phyloP scores from a whole-genome alignment of 1,140 invertebrate species.

The Hormaphis cornu region DNA sequence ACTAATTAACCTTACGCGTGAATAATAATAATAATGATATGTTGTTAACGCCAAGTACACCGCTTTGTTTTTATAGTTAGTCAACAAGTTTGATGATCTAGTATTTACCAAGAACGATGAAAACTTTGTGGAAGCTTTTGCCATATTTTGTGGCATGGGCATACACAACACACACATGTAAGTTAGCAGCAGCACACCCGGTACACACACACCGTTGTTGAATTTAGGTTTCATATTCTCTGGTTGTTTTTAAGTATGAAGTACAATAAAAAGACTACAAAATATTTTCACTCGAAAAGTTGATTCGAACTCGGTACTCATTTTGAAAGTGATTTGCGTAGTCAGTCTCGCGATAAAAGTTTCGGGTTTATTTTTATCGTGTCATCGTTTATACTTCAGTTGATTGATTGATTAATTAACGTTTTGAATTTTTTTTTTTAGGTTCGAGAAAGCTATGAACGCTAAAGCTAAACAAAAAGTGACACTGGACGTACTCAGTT shows the following conservation, averaged over 20 bases:
- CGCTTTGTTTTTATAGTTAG: slow-evolving; percentile 55
- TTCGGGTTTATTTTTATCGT: background rate
- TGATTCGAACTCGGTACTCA: too few relatives aligned
- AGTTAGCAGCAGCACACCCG: slow-evolving; percentile 36
- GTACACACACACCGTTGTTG: background rate
- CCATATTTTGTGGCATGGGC: slow-evolving; percentile 95
- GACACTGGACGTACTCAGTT: slow-evolving; percentile 88
- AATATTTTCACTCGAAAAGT: too few relatives aligned
- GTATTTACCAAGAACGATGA: slow-evolving; percentile 85
- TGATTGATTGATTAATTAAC: background rate
- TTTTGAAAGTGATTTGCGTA: background rate
- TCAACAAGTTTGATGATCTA: slow-evolving; percentile 85
- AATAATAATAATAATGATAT: background rate
- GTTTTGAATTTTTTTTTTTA: slow-evolving; percentile 37
- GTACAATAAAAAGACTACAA: too few relatives aligned
- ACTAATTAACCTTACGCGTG: background rate
- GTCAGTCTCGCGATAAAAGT: background rate
- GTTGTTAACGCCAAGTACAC: background rate
- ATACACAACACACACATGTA: slow-evolving; percentile 93
- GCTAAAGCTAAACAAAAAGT: slow-evolving; percentile 93
- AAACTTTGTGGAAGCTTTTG: slow-evolving; percentile 90
- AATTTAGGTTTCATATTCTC: too few relatives aligned
- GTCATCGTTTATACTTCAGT: slow-evolving; percentile 5
- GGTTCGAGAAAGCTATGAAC: slow-evolving; percentile 83
- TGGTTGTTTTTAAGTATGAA: too few relatives aligned